phyloP scores from a whole-genome alignment of 2,113 vertebrate genomes.

The Illadopsis cleaveri region DNA sequence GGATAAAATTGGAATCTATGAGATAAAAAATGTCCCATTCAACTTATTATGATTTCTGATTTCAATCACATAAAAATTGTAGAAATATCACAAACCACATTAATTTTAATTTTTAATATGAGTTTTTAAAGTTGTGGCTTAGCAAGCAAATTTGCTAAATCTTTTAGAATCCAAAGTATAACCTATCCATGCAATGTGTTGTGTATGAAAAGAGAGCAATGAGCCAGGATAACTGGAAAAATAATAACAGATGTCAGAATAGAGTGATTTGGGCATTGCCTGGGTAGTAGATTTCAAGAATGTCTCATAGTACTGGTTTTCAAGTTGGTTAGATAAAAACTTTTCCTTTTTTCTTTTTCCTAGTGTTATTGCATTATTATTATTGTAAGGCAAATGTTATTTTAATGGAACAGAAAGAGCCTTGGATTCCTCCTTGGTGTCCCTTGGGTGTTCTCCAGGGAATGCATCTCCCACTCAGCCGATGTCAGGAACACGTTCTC shows the following conservation, averaged over 20 bases:
- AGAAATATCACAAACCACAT: background rate
- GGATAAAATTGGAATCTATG: background rate
- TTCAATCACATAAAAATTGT: background rate
- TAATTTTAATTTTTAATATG: background rate
- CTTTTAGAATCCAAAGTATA: background rate
- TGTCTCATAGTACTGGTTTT: accelerated
- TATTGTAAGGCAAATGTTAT: background rate
- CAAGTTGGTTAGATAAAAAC: background rate
- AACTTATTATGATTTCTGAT: background rate
- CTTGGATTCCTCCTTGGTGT: background rate
- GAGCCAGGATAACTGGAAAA: background rate
- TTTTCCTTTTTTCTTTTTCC: background rate
- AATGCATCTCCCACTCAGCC: background rate
- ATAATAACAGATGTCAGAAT: background rate
- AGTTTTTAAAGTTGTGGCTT: background rate
- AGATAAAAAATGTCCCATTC: background rate
- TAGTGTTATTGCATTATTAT: background rate
- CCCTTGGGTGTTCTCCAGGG: background rate
- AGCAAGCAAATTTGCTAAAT: background rate
- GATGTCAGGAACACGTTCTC: accelerated
- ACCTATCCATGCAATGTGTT: background rate
- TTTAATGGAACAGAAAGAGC: background rate
- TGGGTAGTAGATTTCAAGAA: background rate
- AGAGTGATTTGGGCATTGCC: background rate
- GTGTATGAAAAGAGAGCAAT: background rate